Evolutionary conservation across 2,888 invertebrate species (phyloP).

Genomic region (Erynnis tages): DNA sequence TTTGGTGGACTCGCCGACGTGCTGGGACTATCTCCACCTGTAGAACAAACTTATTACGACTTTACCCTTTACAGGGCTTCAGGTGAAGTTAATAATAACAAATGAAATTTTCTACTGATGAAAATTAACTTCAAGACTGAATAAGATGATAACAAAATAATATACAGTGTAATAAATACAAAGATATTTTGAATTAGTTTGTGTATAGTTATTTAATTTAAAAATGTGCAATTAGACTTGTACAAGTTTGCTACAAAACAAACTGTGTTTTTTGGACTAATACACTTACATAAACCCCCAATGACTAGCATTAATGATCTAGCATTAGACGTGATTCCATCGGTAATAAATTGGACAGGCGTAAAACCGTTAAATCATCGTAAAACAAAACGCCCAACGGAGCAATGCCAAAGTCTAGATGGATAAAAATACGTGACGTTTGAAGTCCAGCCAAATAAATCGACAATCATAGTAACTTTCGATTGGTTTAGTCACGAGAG

Average conservation of each 20-base stretch:
- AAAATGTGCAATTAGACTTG: no score
- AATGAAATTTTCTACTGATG: no score
- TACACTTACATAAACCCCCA: not conserved
- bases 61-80: constrained; percentile 6
- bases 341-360: constrained; percentile 14
- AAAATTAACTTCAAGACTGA: no score
- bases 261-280: no score
- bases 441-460: constrained; percentile 67
- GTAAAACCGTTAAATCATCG: constrained; percentile 33
- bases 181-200: no score
- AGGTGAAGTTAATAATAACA: no score
- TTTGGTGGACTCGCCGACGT: constrained; percentile 51
- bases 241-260: no score
- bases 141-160: no score
- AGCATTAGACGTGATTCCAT: not conserved
- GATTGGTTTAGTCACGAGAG: constrained; percentile 43
- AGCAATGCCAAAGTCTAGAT: constrained; percentile 43
- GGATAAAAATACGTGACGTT: constrained; percentile 64
- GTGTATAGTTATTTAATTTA: no score
- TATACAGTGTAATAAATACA: no score
- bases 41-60: constrained; percentile 28
- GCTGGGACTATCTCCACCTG: constrained; percentile 70
- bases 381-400: constrained; percentile 38
- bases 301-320: not conserved
- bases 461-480: constrained; percentile 42